Percentiles rank a stretch among this genome's conserved stretches.
These are phyloP conservation scores for Erpornis zantholeuca DNA, from an alignment of 2,113 vertebrate genomes.

Conservation along the genomic window DNA sequence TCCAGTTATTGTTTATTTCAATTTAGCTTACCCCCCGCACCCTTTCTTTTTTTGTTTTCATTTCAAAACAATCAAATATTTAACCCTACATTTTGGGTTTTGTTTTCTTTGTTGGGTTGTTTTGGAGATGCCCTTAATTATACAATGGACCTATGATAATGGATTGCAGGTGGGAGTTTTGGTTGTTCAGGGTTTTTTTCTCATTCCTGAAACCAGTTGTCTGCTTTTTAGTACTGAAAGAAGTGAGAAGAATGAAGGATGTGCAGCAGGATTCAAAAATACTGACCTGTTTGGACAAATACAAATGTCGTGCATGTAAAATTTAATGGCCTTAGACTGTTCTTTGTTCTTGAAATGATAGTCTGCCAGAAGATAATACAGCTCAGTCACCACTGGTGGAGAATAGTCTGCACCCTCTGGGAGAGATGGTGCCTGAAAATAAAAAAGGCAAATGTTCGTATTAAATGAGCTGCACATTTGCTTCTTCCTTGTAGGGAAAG, in stretches of 20 bases:
- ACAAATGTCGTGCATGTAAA: constrained; percentile 97
- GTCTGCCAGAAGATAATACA: constrained; percentile 95
- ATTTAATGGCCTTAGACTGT: constrained; percentile 97
- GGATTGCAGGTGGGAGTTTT: not conserved
- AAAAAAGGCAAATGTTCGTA: not conserved
- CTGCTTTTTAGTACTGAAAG: not conserved
- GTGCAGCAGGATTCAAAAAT: not conserved
- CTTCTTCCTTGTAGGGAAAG: not conserved
- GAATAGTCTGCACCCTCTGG: constrained; percentile 84
- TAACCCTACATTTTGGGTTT: not conserved
- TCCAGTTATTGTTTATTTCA: not conserved
- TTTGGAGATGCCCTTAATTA: not conserved
- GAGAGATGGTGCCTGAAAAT: constrained; percentile 82
- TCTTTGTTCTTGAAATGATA: constrained; percentile 99
- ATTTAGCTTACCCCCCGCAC: rapidly evolving
- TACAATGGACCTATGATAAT: not conserved
- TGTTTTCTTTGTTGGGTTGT: not conserved
- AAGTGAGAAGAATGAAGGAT: not conserved
- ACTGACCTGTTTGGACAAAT: constrained; percentile 91
- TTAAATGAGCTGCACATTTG: not conserved
- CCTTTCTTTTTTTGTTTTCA: not conserved
- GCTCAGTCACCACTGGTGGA: constrained; percentile 87
- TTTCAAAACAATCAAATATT: not conserved
- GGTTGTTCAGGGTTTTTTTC: rapidly evolving
- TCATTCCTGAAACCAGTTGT: not conserved